Evolutionary conservation across 2,888 invertebrate species (phyloP), one percentile per base, ranked within the genome.

Genomic region (Panorpa germanica): DNA sequence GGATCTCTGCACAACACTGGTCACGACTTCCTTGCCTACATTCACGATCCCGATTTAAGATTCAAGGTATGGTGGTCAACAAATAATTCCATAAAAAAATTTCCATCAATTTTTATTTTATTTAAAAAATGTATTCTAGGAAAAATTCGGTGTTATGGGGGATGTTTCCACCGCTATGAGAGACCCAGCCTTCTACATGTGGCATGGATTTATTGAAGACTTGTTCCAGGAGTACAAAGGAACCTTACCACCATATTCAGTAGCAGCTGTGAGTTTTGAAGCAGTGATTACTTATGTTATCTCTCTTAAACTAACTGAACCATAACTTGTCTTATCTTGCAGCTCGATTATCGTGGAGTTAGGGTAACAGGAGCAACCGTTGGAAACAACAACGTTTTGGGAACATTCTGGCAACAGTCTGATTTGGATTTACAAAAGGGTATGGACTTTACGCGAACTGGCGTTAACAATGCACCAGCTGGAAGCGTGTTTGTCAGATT

Each of bases 1-100:
- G 85, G 85, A 0, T 73, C 78, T 49, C 42, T 82, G 25, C 85
- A 86, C 50, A 85, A 85, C 52, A 63, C 74, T 55, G 83, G 81
- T 0, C 85, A 86, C 43, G 67, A 76, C 12, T 55, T 76, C 41
- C 65, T 83, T 36, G 68, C 78, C 1, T 72, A 67, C 44, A 57
- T 70, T 5, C 83, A 85, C 45, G 85, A 86, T 50, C 83, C 83
- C 0, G 82, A 82, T 44, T 63, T 67, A 41, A 59, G 72, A 34
- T 57, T 57, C 39, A 45, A 57, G 49, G 61, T 61, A 43, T 41
- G 41, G 34, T 20, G 9, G 2, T 9, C 5, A 8, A 4, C 4
- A 5, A n/a, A 10, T n/a, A n/a, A n/a, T 24, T 15, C n/a, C n/a
- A n/a, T n/a, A n/a, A n/a, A n/a, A 23, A 28, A 14, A 8, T 8